phyloP scores from a whole-genome alignment of 2,113 vertebrate species.

The Regulus satrapa region DNA sequence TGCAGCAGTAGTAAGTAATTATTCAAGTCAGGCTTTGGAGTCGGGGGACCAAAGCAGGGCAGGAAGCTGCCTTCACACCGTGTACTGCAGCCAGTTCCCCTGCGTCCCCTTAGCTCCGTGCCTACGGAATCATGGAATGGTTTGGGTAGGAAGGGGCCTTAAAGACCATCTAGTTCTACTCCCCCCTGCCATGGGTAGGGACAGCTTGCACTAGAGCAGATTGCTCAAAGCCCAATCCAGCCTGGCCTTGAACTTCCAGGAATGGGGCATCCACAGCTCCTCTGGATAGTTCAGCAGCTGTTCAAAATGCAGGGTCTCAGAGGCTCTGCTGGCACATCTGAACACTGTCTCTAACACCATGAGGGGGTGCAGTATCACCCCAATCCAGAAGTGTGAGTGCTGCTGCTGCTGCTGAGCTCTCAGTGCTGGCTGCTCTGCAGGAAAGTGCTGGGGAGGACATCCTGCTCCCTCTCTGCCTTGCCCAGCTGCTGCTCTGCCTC shows the following conservation, averaged over 20 bases:
- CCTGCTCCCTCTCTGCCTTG: neutral
- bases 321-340: neutral
- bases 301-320: neutral
- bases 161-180: neutral
- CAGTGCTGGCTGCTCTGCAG: neutral
- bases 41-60: neutral
- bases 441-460: neutral
- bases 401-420: neutral
- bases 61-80: neutral
- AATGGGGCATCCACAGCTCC: neutral
- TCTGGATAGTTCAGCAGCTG: neutral
- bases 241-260: neutral
- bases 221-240: neutral
- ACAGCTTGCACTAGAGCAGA: neutral
- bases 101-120: neutral
- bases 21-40: neutral
- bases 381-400: fast-evolving
- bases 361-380: neutral
- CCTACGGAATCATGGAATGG: neutral
- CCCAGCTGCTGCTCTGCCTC: neutral
- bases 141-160: neutral
- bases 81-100: neutral
- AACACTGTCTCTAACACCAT: neutral
- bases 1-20: neutral
- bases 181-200: neutral